Evolutionary conservation across 35 echinoderm and acorn worm genomes (phyloP), one percentile per base, ranked within the genome.

Genomic region (Hemicentrotus pulcherrimus): DNA sequence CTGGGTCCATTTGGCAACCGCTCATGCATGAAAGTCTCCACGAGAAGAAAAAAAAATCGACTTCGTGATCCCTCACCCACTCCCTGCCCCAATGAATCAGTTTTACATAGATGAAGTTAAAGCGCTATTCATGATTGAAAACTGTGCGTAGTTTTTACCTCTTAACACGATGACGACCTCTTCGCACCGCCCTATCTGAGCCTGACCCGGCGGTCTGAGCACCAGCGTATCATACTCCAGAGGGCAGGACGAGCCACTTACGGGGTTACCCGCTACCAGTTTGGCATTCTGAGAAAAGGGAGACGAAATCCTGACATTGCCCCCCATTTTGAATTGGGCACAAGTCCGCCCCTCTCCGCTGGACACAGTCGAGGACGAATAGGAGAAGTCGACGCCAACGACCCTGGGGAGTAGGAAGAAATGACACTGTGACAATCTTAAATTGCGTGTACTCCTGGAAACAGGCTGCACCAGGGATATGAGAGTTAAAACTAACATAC

Each of bases 351-450:
- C 91, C 18, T 47, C 48, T 10, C 30, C 91, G 48, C 46, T 58
- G 2, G 91, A 46, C 46, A 58, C 48, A n/a, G 32, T 58, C 18
- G 91, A 46, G 15, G 91, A 93, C 28, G 91, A 93, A 58, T 58
- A 93, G 32, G 91, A 47, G 47, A 93, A 93, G 30, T 93, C 91
- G 91, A 93, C 48, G 91, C 91, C 91, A 58, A n/a, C 48, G 11
- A 93, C 46, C 19, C 91, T 93, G 16, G n/a, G 32, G 32, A 48
- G 41, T 2, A 8, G 41, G 31, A 93, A 58, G 12, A 4, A 22
- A 12, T 9, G 19, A 55, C 7, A 59, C n/a, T n/a, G 32, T 9
- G 19, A 55, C 7, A 59, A 78, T n/a, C 6, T 4, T 78, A n/a
- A 28, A n/a, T 78, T 59, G 5, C 52, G 10, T 10, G 6, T 16